These are phyloP conservation scores for Daubentonia madagascariensis DNA, from an alignment of 2,113 vertebrate species.

Conservation along the genomic window DNA sequence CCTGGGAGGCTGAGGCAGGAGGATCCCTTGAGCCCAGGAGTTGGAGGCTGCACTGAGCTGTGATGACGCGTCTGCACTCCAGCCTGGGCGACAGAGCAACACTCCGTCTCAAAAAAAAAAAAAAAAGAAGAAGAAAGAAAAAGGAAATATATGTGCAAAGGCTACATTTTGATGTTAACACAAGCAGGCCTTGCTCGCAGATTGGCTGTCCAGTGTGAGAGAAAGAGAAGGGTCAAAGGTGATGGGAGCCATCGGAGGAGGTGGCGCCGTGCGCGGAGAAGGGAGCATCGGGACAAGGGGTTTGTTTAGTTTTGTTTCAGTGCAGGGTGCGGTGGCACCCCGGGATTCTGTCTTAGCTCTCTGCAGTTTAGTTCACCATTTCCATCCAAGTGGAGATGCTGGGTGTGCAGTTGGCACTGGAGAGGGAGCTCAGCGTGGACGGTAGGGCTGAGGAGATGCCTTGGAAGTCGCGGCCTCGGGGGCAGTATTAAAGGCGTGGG, in stretches of 20 bases:
- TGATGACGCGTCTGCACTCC: too few species aligned
- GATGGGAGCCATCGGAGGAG: neutral
- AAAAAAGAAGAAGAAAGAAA: too few species aligned
- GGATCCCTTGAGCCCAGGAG: too few species aligned
- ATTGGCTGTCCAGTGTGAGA: neutral
- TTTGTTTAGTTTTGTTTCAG: neutral
- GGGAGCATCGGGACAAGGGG: neutral
- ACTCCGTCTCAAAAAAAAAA: too few species aligned
- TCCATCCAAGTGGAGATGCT: neutral
- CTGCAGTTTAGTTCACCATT: rapidly evolving
- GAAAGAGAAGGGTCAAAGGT: neutral
- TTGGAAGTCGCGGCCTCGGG: neutral
- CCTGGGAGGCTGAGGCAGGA: too few species aligned
- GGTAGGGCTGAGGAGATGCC: neutral
- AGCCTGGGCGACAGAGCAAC: too few species aligned
- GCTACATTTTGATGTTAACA: neutral
- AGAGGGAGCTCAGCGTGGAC: neutral
- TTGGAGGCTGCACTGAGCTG: too few species aligned
- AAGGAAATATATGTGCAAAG: too few species aligned
- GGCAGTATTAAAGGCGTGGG: neutral
- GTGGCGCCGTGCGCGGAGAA: neutral
- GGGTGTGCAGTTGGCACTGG: rapidly evolving
- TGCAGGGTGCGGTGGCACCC: too few species aligned
- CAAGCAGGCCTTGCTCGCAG: neutral
- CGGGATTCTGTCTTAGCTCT: neutral